Evolutionary conservation across 1,140 invertebrate genomes (phyloP).

Genomic region (Battus philenor): DNA sequence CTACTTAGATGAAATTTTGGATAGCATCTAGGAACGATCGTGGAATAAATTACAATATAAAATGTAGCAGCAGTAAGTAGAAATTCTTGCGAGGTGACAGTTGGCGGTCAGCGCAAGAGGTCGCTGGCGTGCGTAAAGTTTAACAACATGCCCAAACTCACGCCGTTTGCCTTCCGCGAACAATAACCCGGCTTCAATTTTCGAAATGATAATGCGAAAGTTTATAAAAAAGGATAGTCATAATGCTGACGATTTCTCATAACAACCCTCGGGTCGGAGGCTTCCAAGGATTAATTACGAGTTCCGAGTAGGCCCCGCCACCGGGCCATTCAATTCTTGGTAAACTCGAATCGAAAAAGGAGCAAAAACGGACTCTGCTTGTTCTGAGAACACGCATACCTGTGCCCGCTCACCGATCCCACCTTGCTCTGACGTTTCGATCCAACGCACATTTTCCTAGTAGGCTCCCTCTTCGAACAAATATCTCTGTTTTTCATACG

Average conservation of each 20-base stretch:
- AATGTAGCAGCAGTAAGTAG: too few relatives aligned
- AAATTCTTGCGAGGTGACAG: too few relatives aligned
- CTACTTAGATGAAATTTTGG: too few relatives aligned
- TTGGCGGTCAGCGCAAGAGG: too few relatives aligned
- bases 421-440: conserved; percentile 48
- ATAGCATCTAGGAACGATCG: too few relatives aligned
- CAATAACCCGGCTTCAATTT: conserved; percentile 48
- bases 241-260: conserved; percentile 60
- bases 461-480: conserved; percentile 33
- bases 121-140: conserved; percentile 44
- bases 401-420: conserved; percentile 56
- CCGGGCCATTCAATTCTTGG: conserved; percentile 67
- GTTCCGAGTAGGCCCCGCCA: conserved; percentile 69
- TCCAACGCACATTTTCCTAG: conserved; percentile 60
- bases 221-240: conserved; percentile 46
- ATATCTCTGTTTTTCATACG: conserved; percentile 36
- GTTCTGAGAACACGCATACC: conserved; percentile 68
- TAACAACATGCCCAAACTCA: conserved; percentile 30
- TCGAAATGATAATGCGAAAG: conserved; percentile 51
- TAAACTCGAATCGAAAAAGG: conserved; percentile 71
- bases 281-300: conserved; percentile 72
- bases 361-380: conserved; percentile 62
- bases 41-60: too few relatives aligned
- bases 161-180: conserved; percentile 43
- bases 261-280: conserved; percentile 66